phyloP scores from a whole-genome alignment of 2,113 vertebrate genomes.

The Corynorhinus townsendii region DNA sequence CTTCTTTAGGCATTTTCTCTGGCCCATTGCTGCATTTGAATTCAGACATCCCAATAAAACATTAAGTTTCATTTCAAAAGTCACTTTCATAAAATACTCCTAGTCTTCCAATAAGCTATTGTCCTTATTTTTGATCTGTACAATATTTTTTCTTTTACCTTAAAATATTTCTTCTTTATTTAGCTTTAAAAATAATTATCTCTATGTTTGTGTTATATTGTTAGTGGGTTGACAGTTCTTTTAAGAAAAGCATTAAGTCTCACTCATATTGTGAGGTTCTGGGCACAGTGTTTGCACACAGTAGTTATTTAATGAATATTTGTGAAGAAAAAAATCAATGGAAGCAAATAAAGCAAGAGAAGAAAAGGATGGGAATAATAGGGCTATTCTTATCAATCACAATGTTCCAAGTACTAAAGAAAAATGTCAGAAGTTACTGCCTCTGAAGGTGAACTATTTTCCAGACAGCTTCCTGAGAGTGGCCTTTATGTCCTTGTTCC shows the following conservation, averaged over 20 bases:
- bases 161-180: not conserved
- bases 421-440: not conserved
- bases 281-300: not conserved
- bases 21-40: not conserved
- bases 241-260: not conserved
- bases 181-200: not conserved
- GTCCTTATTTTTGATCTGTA: not conserved
- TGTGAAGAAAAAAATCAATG: not conserved
- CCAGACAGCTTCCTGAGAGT: not conserved
- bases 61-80: not conserved
- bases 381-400: not conserved
- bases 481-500: conserved; percentile 48
- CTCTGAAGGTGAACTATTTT: not conserved
- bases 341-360: not conserved
- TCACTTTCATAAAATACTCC: not conserved
- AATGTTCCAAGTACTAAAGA: too few relatives aligned
- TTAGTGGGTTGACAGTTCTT: not conserved
- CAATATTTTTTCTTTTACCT: not conserved
- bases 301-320: not conserved
- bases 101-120: not conserved
- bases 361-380: not conserved
- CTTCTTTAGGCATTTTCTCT: not conserved
- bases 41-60: not conserved
- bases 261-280: not conserved
- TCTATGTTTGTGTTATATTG: not conserved